Evolutionary conservation across 2,797 vertebrate species (phyloP).

Genomic region (Hemitrygon akajei): DNA sequence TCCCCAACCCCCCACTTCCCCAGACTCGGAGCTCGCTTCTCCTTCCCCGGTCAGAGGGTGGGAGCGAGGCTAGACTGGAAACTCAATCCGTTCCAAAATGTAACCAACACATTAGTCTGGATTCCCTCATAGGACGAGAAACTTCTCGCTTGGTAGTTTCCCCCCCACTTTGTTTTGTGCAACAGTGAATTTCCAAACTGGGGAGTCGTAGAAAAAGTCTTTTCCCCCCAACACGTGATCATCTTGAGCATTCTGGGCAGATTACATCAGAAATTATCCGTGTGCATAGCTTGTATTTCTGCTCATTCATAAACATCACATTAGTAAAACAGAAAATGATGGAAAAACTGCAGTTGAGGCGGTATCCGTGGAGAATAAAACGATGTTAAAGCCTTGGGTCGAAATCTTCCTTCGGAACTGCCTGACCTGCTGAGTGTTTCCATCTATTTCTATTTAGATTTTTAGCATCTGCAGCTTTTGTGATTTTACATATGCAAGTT

Average conservation of each 20-base stretch:
- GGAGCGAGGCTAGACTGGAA: neutral
- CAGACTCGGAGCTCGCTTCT: neutral
- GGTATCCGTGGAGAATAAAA: too few species aligned
- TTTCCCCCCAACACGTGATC: neutral
- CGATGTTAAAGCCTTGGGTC: too few species aligned
- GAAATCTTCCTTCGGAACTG: too few species aligned
- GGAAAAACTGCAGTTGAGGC: too few species aligned
- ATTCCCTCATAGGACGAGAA: neutral
- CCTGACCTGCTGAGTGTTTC: too few species aligned
- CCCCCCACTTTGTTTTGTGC: neutral
- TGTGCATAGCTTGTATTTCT: neutral
- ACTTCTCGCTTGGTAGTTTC: neutral
- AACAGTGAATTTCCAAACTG: neutral
- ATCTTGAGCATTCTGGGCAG: neutral
- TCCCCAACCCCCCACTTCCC: neutral
- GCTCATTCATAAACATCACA: neutral
- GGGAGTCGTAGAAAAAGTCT: neutral
- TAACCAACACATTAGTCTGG: too few species aligned
- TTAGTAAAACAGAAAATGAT: too few species aligned
- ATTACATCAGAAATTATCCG: neutral
- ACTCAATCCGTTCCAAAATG: neutral
- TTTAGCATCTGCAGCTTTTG: too few species aligned
- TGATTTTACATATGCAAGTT: neutral
- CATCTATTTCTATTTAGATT: too few species aligned
- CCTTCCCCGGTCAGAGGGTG: neutral